A percentile compares a stretch with the other conserved stretches of the same genome.
phyloP scores from a whole-genome alignment of 2,888 invertebrate species.

The Ctenicera cuprea region DNA sequence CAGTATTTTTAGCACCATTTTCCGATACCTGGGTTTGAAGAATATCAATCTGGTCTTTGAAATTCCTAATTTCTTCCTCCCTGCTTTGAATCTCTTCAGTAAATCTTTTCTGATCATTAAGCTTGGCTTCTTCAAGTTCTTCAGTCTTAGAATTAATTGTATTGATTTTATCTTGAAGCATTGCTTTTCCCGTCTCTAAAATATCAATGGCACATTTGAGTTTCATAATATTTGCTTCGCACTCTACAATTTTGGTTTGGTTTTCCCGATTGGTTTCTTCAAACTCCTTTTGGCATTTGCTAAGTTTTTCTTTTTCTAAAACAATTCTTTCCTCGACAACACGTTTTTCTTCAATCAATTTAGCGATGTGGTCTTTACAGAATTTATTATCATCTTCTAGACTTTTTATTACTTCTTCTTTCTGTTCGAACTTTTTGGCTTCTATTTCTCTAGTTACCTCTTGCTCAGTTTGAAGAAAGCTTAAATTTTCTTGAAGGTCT shows the following conservation, averaged over 20 bases:
- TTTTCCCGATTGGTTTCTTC: not conserved
- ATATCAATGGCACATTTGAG: constrained; percentile 57
- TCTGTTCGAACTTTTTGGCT: constrained; percentile 26
- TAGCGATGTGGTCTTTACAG: constrained; percentile 26
- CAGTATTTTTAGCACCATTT: constrained; percentile 30
- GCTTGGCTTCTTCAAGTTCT: constrained; percentile 44
- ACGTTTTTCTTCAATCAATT: constrained; percentile 36
- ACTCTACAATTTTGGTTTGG: constrained; percentile 35
- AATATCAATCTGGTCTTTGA: constrained; percentile 34
- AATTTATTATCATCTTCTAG: constrained; percentile 26
- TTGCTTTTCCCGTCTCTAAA: constrained; percentile 57
- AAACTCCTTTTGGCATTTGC: constrained; percentile 17
- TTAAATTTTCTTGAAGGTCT: constrained; percentile 13
- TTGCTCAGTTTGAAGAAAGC: not conserved
- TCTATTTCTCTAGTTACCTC: not conserved
- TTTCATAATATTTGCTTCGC: constrained; percentile 51
- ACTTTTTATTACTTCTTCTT: constrained; percentile 9
- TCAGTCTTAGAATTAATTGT: constrained; percentile 42
- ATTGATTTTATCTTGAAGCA: constrained; percentile 48
- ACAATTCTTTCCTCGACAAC: constrained; percentile 41
- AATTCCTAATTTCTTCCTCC: constrained; percentile 34
- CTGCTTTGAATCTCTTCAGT: constrained; percentile 37
- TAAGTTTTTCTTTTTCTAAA: constrained; percentile 10
- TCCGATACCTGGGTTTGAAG: constrained; percentile 19
- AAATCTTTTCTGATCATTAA: constrained; percentile 37